Evolutionary conservation across 1,140 invertebrate genomes (phyloP).

Genomic region (Meloidogyne hapla): DNA sequence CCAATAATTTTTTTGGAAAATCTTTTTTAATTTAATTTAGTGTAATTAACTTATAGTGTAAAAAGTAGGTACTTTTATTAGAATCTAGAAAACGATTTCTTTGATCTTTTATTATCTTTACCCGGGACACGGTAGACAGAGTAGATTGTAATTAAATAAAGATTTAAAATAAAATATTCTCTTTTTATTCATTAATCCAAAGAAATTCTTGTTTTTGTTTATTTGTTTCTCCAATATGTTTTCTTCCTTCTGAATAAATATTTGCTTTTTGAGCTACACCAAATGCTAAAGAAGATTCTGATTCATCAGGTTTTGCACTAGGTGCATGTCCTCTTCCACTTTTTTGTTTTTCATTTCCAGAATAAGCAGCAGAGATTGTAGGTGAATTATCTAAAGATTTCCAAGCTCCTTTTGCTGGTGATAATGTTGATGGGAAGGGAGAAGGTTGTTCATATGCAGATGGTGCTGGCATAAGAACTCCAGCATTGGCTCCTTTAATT

Average conservation of each 20-base stretch:
- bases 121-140: too few species aligned
- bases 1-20: too few species aligned
- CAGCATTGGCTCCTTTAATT: constrained; percentile 14
- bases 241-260: background rate
- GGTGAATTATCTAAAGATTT: background rate
- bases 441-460: background rate
- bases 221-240: constrained; percentile 1
- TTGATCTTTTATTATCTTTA: too few species aligned
- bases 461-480: background rate
- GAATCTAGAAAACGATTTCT: too few species aligned
- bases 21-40: too few species aligned
- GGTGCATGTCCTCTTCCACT: background rate
- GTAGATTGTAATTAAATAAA: too few species aligned
- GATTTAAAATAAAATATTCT: too few species aligned
- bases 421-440: background rate
- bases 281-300: background rate
- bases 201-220: constrained; percentile 14
- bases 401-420: background rate
- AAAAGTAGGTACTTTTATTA: too few species aligned
- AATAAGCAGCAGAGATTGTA: background rate
- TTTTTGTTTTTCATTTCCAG: background rate
- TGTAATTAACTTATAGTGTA: too few species aligned
- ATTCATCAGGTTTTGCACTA: background rate
- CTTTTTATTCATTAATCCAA: constrained; percentile 9
- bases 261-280: background rate